These are phyloP conservation scores for Gymnocheta viridis DNA, from an alignment of 2,888 invertebrate species.

Conservation along the genomic window DNA sequence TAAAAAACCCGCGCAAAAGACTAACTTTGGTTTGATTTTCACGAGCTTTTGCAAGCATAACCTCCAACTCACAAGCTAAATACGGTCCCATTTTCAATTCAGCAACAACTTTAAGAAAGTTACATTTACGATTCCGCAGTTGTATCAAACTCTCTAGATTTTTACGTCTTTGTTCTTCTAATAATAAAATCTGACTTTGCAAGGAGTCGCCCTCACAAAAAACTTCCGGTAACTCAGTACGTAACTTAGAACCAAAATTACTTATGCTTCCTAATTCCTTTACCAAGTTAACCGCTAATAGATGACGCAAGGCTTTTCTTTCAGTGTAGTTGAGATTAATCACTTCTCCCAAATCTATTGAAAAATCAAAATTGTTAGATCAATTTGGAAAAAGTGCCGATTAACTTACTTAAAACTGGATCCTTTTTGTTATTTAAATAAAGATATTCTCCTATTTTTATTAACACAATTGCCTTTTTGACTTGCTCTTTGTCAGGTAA, in stretches of 20 bases:
- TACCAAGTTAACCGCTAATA: constrained; percentile 69
- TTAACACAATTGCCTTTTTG: constrained; percentile 61
- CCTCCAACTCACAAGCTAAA: constrained; percentile 75
- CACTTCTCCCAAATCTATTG: constrained; percentile 51
- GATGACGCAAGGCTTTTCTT: constrained; percentile 75
- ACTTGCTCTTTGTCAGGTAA: constrained; percentile 68
- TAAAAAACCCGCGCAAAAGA: constrained; percentile 74
- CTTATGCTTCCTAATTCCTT: constrained; percentile 74
- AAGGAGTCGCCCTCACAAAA: constrained; percentile 52
- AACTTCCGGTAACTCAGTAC: constrained; percentile 75
- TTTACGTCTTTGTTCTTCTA: constrained; percentile 75
- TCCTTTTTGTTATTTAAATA: constrained; percentile 62
- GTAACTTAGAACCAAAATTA: constrained; percentile 73
- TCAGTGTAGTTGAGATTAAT: constrained; percentile 75
- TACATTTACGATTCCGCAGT: constrained; percentile 75
- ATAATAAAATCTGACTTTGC: constrained; percentile 29
- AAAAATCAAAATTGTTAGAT: not conserved
- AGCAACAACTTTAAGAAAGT: constrained; percentile 74
- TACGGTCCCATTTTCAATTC: constrained; percentile 79
- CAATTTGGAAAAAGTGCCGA: not conserved
- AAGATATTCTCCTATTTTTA: constrained; percentile 68
- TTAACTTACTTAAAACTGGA: constrained; percentile 63
- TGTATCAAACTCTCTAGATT: constrained; percentile 73
- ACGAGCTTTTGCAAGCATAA: constrained; percentile 75
- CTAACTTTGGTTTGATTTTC: constrained; percentile 77